Conservation (phyloP, 2,797 vertebrate species). For the Cirrhinus mrigala region DNA sequence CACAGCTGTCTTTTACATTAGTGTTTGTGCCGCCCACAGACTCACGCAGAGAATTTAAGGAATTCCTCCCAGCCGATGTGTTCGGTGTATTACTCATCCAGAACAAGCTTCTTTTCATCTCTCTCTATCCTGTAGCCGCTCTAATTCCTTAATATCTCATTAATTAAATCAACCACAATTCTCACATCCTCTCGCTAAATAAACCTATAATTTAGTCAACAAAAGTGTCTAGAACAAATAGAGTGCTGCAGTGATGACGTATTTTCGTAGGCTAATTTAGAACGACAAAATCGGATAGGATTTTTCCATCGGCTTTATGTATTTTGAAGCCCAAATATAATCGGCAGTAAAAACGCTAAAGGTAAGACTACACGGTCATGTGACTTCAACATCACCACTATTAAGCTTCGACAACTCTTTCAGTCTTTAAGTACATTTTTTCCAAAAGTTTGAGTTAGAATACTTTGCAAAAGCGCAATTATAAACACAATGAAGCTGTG, state of each 20-base stretch:
- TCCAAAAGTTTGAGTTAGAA: neutral
- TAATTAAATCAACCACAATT: neutral
- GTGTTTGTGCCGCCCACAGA: slow-evolving; percentile 53
- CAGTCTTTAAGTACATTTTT: too few relatives aligned
- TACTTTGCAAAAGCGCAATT: too few relatives aligned
- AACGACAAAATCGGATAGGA: too few relatives aligned
- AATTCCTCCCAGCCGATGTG: slow-evolving; percentile 44
- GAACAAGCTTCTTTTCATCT: slow-evolving; percentile 11
- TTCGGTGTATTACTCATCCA: slow-evolving; percentile 15
- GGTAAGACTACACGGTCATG: too few relatives aligned
- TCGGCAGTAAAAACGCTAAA: too few relatives aligned
- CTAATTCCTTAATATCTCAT: neutral
- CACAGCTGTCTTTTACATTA: slow-evolving; percentile 49
- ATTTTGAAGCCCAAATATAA: neutral
- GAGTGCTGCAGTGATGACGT: neutral
- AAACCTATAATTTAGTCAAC: neutral
- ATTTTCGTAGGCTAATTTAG: neutral
- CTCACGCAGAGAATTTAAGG: slow-evolving; percentile 41
- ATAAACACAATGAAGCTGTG: neutral
- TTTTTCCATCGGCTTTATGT: too few relatives aligned
- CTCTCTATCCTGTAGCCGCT: neutral
- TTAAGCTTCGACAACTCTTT: too few relatives aligned
- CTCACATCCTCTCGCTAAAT: neutral
- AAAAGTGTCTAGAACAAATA: neutral
- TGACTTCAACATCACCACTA: too few relatives aligned